A percentile compares a stretch with the other conserved stretches of the same genome.
Conservation (phyloP, 2,797 vertebrate genomes). For the Knipowitschia caucasica region DNA sequence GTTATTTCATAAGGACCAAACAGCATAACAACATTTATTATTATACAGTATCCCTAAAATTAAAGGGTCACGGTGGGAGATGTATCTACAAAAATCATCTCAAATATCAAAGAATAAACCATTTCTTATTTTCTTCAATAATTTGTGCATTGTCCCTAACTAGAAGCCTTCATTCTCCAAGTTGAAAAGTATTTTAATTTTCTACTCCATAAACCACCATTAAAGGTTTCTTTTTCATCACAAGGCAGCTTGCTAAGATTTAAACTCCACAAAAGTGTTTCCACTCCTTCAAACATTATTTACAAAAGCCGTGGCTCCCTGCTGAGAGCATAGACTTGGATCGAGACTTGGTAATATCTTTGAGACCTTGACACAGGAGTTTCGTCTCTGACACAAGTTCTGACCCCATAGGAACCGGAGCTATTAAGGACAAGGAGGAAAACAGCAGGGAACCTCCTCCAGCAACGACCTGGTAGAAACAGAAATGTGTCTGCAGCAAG, state of each 20-base stretch:
- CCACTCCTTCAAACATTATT: not conserved
- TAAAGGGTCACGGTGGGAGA: too few relatives aligned
- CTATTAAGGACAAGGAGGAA: conserved; percentile 32
- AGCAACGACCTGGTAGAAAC: conserved; percentile 19
- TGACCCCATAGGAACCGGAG: conserved; percentile 37
- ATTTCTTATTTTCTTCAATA: too few relatives aligned
- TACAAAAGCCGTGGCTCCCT: conserved; percentile 6
- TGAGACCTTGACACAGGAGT: conserved; percentile 14
- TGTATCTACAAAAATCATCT: too few relatives aligned
- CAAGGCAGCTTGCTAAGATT: not conserved
- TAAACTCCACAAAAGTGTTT: not conserved
- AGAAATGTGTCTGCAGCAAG: conserved; percentile 1
- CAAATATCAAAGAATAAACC: too few relatives aligned
- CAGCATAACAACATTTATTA: too few relatives aligned
- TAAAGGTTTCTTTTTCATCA: not conserved
- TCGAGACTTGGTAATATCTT: conserved; percentile 9
- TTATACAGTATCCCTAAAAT: too few relatives aligned
- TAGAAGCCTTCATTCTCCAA: too few relatives aligned
- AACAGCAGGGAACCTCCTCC: conserved; percentile 31
- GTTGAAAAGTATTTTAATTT: too few relatives aligned
- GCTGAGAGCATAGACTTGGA: conserved; percentile 14
- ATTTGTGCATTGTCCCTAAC: too few relatives aligned
- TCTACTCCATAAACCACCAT: not conserved
- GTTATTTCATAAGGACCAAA: too few relatives aligned
- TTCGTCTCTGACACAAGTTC: conserved; percentile 28